A percentile compares a stretch with the other conserved stretches of the same genome.
Evolutionary conservation across 2,888 invertebrate genomes (phyloP).

Genomic region (Torymus tubicola): DNA sequence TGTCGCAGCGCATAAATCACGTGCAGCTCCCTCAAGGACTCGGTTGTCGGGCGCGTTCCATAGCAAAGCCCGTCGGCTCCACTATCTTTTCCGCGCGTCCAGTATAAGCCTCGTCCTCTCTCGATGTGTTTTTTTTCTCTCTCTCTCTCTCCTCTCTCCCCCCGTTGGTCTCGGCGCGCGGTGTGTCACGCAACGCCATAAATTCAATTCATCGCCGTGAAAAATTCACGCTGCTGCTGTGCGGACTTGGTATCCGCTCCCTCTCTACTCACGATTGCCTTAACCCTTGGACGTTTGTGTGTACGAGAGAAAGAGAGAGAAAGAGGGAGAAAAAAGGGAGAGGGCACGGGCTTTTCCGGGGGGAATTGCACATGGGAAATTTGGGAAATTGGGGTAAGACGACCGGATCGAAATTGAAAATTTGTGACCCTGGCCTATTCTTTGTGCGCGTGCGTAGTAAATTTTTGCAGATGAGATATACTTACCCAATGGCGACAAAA

Average conservation of each 20-base stretch:
- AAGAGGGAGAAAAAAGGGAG: constrained; percentile 1
- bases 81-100: too few species aligned
- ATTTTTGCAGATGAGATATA: background rate
- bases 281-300: constrained; percentile 32
- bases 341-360: constrained; percentile 5
- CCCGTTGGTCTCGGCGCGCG: too few species aligned
- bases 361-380: constrained; percentile 27
- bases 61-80: too few species aligned
- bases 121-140: too few species aligned
- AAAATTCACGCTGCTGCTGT: constrained; percentile 20
- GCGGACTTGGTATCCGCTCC: background rate
- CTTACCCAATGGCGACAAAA: too few species aligned
- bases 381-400: constrained; percentile 7
- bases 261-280: constrained; percentile 28
- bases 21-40: too few species aligned
- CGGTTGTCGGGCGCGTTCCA: too few species aligned
- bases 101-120: too few species aligned
- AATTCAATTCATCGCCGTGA: background rate
- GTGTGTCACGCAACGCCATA: background rate
- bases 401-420: constrained; percentile 30
- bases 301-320: background rate
- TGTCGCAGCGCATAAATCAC: too few species aligned
- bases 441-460: background rate
- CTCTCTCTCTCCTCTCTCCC: background rate
- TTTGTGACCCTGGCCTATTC: constrained; percentile 14